phyloP scores from a whole-genome alignment of 2,113 vertebrate genomes.

The Nannobrachium achirus region DNA sequence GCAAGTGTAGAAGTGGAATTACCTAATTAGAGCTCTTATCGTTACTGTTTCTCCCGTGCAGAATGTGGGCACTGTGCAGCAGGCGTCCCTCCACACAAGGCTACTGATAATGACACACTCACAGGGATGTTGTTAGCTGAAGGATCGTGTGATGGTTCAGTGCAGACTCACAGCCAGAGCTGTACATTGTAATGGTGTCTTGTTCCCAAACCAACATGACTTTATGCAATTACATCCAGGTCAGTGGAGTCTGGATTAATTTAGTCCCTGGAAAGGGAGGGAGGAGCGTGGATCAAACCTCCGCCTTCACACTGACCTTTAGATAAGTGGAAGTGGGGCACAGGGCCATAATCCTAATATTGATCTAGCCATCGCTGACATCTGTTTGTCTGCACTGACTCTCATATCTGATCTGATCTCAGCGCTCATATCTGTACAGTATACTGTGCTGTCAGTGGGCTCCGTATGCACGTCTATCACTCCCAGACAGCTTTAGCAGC shows the following conservation, averaged over 20 bases:
- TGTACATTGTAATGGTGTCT: conserved; percentile 43
- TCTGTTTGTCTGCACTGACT: conserved; percentile 38
- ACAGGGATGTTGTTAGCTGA: conserved; percentile 42
- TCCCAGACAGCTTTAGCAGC: not conserved
- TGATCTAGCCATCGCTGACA: conserved; percentile 16
- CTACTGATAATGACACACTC: conserved; percentile 16
- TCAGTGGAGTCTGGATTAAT: conserved; percentile 60
- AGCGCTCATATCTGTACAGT: not conserved
- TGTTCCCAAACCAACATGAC: conserved; percentile 38
- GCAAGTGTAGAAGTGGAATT: not conserved
- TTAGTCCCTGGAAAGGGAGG: conserved; percentile 24
- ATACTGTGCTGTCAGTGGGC: not conserved
- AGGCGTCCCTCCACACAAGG: conserved; percentile 5
- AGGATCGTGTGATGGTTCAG: conserved; percentile 50
- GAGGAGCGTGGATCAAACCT: conserved; percentile 33
- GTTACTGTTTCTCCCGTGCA: conserved; percentile 14
- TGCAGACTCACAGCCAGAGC: conserved; percentile 29
- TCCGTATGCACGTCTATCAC: not conserved
- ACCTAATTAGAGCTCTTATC: not conserved
- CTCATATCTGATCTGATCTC: conserved; percentile 31
- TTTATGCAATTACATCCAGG: conserved; percentile 56
- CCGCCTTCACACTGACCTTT: conserved; percentile 30
- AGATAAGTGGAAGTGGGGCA: conserved; percentile 24
- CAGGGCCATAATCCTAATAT: conserved; percentile 26
- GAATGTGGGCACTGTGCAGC: not conserved